These are phyloP conservation scores for Paratilapia polleni DNA, from an alignment of 2,113 vertebrate genomes.

Conservation along the genomic window DNA sequence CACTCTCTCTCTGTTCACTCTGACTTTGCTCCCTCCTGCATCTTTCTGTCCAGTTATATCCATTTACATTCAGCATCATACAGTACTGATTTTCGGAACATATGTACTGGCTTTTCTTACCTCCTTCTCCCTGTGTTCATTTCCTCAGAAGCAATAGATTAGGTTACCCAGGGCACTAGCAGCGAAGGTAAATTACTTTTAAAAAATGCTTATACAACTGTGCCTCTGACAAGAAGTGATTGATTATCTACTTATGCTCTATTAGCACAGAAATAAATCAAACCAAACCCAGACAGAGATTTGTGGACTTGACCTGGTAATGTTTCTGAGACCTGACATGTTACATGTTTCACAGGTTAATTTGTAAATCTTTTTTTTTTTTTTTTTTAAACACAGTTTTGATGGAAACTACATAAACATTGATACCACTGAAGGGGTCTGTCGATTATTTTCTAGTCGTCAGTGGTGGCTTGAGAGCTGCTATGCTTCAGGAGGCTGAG, in stretches of 20 bases:
- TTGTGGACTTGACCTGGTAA: neutral
- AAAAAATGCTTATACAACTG: slow-evolving; percentile 47
- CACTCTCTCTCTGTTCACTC: neutral
- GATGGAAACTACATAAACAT: neutral
- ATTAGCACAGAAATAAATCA: slow-evolving; percentile 51
- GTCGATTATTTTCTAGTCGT: neutral
- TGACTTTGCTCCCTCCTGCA: slow-evolving; percentile 13
- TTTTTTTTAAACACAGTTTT: neutral
- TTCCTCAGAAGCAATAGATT: slow-evolving; percentile 43
- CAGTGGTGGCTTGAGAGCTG: slow-evolving; percentile 2
- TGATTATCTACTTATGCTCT: slow-evolving; percentile 40
- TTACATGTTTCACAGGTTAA: neutral
- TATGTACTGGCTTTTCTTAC: slow-evolving; percentile 25
- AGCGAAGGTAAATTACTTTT: slow-evolving; percentile 34
- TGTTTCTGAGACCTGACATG: neutral
- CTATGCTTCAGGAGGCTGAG: slow-evolving; percentile 1
- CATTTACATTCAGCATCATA: slow-evolving; percentile 37
- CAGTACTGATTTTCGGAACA: slow-evolving; percentile 22
- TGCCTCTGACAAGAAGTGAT: slow-evolving; percentile 44
- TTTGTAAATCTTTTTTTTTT: neutral
- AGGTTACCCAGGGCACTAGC: slow-evolving; percentile 42
- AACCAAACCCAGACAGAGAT: neutral
- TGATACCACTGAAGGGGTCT: neutral
- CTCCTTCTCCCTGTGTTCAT: slow-evolving; percentile 21
- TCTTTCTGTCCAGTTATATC: slow-evolving; percentile 42